These are phyloP conservation scores for Urosaurus nigricauda DNA, from an alignment of 2,797 vertebrate species.

Conservation along the genomic window DNA sequence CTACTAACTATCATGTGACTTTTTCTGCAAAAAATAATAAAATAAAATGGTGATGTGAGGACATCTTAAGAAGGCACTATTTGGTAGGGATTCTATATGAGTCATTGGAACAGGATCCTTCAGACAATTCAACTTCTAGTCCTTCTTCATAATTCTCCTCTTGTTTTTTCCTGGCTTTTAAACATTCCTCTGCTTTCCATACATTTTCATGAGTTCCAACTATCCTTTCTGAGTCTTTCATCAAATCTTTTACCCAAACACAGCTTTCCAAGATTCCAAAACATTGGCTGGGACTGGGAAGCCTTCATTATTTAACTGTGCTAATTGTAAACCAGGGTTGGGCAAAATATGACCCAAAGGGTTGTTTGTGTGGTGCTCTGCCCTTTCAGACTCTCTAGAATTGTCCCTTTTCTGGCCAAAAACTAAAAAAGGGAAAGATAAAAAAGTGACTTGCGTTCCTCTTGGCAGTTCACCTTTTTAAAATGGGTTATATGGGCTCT, in stretches of 20 bases:
- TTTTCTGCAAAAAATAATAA: constrained; percentile 4
- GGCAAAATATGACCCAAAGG: too few species aligned
- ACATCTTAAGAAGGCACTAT: background rate
- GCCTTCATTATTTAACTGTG: background rate
- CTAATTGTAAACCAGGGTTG: background rate
- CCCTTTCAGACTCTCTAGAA: too few species aligned
- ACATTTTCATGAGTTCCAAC: background rate
- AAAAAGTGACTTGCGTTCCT: too few species aligned
- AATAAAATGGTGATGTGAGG: background rate
- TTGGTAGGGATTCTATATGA: background rate
- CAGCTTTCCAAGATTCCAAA: background rate
- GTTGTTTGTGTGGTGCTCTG: too few species aligned
- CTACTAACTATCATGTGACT: too few species aligned
- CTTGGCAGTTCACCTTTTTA: too few species aligned
- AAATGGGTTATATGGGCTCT: too few species aligned
- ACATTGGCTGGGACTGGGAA: too few species aligned
- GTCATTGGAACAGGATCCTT: background rate
- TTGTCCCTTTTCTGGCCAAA: too few species aligned
- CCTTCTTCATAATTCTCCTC: too few species aligned
- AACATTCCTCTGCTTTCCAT: background rate
- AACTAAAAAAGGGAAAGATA: too few species aligned
- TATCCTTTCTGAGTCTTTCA: background rate
- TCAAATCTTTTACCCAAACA: background rate
- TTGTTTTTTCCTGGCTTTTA: background rate
- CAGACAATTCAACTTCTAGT: background rate